phyloP scores from a whole-genome alignment of 1,140 invertebrate species.

The Trinorchestia longiramus region DNA sequence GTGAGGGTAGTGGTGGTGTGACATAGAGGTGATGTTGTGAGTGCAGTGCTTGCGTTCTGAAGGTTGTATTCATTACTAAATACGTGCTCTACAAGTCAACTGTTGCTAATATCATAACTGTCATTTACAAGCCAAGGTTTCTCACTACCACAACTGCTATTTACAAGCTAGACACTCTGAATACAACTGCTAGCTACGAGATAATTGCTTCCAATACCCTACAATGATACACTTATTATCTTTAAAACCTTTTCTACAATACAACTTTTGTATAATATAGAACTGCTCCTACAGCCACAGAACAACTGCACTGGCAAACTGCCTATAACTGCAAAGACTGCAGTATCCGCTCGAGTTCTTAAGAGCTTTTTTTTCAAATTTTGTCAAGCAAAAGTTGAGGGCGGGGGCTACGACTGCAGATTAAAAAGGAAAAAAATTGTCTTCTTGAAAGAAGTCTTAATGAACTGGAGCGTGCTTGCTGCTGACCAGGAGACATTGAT shows the following conservation, averaged over 20 bases:
- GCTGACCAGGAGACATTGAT: too few relatives aligned
- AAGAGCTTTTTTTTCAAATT: not conserved
- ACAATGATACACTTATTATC: too few relatives aligned
- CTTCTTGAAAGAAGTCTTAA: not conserved
- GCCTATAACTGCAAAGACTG: not conserved
- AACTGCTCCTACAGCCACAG: not conserved
- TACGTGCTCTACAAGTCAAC: not conserved
- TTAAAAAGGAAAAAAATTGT: not conserved
- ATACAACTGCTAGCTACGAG: too few relatives aligned
- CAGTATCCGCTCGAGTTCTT: not conserved
- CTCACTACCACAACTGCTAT: too few relatives aligned
- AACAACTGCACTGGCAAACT: not conserved
- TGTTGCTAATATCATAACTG: not conserved
- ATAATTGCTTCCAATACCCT: too few relatives aligned
- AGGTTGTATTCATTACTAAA: not conserved
- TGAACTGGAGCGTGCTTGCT: too few relatives aligned
- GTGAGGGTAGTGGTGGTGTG: not conserved
- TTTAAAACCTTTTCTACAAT: too few relatives aligned
- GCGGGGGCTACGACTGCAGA: not conserved
- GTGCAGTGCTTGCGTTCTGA: not conserved
- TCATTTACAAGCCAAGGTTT: not conserved
- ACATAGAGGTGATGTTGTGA: not conserved
- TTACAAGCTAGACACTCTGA: too few relatives aligned
- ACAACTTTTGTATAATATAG: not conserved
- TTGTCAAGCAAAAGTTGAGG: not conserved